Evolutionary conservation across 1,140 invertebrate species (phyloP).

Genomic region (Diorhabda sublineata): DNA sequence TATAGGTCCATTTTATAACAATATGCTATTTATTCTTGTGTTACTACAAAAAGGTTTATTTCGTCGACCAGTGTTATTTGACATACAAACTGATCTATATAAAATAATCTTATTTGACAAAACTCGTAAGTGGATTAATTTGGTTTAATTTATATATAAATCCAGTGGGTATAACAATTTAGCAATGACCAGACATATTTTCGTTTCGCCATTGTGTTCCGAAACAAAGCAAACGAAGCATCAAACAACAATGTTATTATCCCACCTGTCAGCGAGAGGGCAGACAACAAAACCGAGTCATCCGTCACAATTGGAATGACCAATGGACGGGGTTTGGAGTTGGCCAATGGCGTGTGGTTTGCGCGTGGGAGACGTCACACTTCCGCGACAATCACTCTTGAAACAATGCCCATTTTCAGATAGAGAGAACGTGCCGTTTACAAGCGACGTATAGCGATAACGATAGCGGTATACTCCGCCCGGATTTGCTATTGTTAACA

Average conservation of each 20-base stretch:
- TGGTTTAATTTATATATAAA: too few species aligned
- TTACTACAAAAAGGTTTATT: too few species aligned
- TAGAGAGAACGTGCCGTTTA: conserved; percentile 2
- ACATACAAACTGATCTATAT: too few species aligned
- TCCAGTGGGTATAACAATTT: neutral
- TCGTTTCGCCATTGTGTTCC: conserved; percentile 38
- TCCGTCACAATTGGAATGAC: conserved; percentile 35
- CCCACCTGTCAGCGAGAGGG: conserved; percentile 34
- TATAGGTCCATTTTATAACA: too few species aligned
- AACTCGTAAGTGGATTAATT: too few species aligned
- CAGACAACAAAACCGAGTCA: conserved; percentile 36
- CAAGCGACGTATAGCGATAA: neutral
- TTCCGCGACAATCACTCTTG: conserved; percentile 33
- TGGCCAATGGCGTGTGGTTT: conserved; percentile 35
- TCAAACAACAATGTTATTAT: conserved; percentile 31
- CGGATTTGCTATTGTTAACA: neutral
- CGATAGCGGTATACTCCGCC: neutral
- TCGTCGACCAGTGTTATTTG: too few species aligned
- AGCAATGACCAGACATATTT: conserved; percentile 32
- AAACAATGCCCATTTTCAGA: conserved; percentile 35
- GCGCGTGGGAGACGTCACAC: conserved; percentile 39
- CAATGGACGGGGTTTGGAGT: conserved; percentile 32
- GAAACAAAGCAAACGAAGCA: neutral
- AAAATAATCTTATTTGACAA: too few species aligned
- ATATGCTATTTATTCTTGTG: too few species aligned